Evolutionary conservation across 2,888 invertebrate species (phyloP).

Genomic region (Nasonia oneida): DNA sequence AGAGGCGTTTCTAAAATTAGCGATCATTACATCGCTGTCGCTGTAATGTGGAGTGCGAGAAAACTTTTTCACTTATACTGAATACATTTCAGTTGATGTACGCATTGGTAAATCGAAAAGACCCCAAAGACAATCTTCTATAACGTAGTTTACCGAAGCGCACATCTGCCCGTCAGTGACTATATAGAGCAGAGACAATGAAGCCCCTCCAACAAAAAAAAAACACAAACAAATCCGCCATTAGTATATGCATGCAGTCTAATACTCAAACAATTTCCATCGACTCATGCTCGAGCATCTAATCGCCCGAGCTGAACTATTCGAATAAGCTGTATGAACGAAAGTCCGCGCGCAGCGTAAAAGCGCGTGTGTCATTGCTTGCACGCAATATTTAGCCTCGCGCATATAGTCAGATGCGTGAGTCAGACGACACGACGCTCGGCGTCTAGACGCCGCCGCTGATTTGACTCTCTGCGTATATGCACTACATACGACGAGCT

Average conservation of each 20-base stretch:
- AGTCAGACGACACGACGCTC: conserved; percentile 45
- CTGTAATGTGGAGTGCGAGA: background rate
- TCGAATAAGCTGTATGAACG: conserved; percentile 32
- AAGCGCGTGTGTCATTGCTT: conserved; percentile 74
- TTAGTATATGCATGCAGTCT: background rate
- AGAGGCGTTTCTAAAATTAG: background rate
- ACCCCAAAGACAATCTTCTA: no score
- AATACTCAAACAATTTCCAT: conserved; percentile 5
- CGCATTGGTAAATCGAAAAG: no score
- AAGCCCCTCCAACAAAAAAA: background rate
- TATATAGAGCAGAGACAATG: background rate
- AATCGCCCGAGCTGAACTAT: conserved; percentile 39
- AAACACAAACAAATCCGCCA: background rate
- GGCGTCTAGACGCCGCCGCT: conserved; percentile 45
- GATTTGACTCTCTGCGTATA: background rate
- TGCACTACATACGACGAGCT: no score
- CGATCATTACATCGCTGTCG: background rate
- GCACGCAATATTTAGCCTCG: conserved; percentile 75
- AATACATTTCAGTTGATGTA: no score
- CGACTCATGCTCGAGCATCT: background rate
- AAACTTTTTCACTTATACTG: background rate
- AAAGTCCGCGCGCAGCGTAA: conserved; percentile 72
- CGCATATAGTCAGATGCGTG: background rate
- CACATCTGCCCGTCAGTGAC: background rate
- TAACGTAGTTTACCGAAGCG: background rate